A percentile compares a stretch with the other conserved stretches of the same genome.
These are phyloP conservation scores for Zaprionus nigranus DNA, from an alignment of 1,140 invertebrate species.

Conservation along the genomic window DNA sequence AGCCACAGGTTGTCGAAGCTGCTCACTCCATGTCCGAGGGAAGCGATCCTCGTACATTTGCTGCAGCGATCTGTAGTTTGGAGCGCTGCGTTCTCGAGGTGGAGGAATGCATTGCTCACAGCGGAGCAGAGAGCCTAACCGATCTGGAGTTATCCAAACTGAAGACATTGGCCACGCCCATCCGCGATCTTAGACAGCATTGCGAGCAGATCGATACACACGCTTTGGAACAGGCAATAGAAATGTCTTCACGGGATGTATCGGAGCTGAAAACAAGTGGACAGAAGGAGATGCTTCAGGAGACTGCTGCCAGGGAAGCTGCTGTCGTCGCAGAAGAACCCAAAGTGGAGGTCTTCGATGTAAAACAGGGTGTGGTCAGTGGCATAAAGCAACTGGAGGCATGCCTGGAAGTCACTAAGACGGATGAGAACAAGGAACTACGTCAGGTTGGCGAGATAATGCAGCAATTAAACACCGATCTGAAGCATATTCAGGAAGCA, in stretches of 20 bases:
- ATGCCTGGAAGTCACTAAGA: slow-evolving; percentile 61
- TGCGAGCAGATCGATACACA: slow-evolving; percentile 68
- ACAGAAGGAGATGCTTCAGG: slow-evolving; percentile 80
- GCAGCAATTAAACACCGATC: slow-evolving; percentile 66
- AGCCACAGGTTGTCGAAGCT: slow-evolving; percentile 50
- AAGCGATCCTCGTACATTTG: slow-evolving; percentile 66
- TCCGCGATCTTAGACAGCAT: slow-evolving; percentile 65
- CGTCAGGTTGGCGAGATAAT: slow-evolving; percentile 64
- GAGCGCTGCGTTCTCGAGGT: slow-evolving; percentile 74
- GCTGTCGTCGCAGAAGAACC: slow-evolving; percentile 26
- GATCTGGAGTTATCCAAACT: slow-evolving; percentile 66
- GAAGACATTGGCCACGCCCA: slow-evolving; percentile 61
- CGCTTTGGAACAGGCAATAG: slow-evolving; percentile 62
- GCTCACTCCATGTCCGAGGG: slow-evolving; percentile 56
- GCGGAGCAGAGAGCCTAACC: slow-evolving; percentile 53
- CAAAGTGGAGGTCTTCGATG: slow-evolving; percentile 53
- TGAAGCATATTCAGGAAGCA: slow-evolving; percentile 66
- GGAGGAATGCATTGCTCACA: slow-evolving; percentile 70
- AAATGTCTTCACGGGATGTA: slow-evolving; percentile 76
- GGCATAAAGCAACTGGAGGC: slow-evolving; percentile 76
- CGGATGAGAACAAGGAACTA: slow-evolving; percentile 50
- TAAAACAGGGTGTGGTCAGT: slow-evolving; percentile 71
- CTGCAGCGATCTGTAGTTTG: slow-evolving; percentile 70
- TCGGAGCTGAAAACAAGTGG: slow-evolving; percentile 81
- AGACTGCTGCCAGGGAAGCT: slow-evolving; percentile 59